Percentiles rank a stretch among this genome's conserved stretches.
Conservation (phyloP, 2,797 vertebrate species). For the Leptatherina wallacei region DNA sequence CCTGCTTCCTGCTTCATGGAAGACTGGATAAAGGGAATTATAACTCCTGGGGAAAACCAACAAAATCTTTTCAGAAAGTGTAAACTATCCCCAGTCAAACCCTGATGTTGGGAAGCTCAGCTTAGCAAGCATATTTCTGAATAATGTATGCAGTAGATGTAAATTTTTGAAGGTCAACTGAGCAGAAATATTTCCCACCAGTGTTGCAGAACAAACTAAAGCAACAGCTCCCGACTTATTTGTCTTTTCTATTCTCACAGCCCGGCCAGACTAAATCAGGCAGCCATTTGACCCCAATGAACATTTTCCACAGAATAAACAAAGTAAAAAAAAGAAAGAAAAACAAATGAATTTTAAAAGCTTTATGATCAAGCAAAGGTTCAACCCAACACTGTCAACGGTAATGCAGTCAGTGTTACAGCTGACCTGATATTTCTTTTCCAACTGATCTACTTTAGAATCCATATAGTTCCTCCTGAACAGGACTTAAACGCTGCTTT, state of each 20-base stretch:
- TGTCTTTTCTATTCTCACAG: background rate
- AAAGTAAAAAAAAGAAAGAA: background rate
- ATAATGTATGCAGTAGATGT: background rate
- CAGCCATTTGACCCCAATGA: background rate
- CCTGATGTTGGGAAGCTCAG: background rate
- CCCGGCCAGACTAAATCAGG: background rate
- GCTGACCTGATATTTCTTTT: background rate
- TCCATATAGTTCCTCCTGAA: background rate
- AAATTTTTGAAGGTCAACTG: conserved; percentile 19
- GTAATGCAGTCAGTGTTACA: background rate
- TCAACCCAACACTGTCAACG: background rate
- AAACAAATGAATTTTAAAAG: background rate
- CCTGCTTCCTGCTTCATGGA: conserved; percentile 7
- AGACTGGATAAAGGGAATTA: background rate
- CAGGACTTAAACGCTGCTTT: background rate
- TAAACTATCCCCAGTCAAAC: background rate
- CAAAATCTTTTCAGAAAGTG: background rate
- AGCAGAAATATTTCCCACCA: background rate
- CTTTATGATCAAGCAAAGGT: background rate
- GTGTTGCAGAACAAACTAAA: background rate
- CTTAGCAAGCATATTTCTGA: background rate
- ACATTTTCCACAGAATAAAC: background rate
- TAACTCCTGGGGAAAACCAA: background rate
- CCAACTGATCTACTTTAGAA: background rate
- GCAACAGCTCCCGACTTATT: background rate